Percentiles rank a stretch among this genome's conserved stretches.
Evolutionary conservation across 2,113 vertebrate species (phyloP).

Genomic region (Pseudopipra pipra): DNA sequence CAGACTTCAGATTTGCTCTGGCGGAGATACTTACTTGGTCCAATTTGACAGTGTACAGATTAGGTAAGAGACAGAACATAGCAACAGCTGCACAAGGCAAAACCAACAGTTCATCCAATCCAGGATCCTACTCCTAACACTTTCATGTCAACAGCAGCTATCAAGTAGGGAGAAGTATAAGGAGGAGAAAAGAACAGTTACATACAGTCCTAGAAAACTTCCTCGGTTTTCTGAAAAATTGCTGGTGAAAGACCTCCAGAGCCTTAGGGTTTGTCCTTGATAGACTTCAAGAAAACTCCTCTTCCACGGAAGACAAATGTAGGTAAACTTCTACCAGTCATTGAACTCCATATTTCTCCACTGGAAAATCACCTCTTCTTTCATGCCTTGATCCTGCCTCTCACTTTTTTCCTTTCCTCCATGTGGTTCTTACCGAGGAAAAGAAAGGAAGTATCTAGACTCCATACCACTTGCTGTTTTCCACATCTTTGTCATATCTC

Average conservation of each 20-base stretch:
- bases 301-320: not conserved
- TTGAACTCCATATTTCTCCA: not conserved
- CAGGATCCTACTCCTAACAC: not conserved
- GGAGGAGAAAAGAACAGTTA: not conserved
- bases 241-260: not conserved
- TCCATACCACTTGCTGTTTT: not conserved
- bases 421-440: not conserved
- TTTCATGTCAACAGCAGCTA: not conserved
- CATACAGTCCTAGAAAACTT: not conserved
- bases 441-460: not conserved
- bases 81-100: not conserved
- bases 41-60: not conserved
- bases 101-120: not conserved
- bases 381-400: not conserved
- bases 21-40: not conserved
- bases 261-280: not conserved
- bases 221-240: not conserved
- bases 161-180: not conserved
- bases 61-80: not conserved
- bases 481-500: not conserved
- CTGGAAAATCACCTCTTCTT: not conserved
- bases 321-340: not conserved
- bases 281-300: not conserved
- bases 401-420: not conserved
- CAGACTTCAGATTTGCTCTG: not conserved